Evolutionary conservation across 2,888 invertebrate species (phyloP), one percentile per base, ranked within the genome.

Genomic region (Apamea sordens): DNA sequence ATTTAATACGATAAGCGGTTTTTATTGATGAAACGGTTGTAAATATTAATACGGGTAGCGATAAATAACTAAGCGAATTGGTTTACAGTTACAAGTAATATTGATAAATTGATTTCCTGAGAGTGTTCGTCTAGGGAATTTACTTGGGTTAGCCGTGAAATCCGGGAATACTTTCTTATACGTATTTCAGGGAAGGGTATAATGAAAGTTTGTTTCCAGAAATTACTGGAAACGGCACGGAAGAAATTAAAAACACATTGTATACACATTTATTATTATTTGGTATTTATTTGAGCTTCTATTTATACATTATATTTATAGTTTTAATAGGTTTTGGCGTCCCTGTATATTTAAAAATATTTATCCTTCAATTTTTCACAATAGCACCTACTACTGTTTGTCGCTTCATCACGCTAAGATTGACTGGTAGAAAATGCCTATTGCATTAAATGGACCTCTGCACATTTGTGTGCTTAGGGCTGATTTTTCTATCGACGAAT

Each of bases 101-200:
- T 73, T 78, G 69, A 84, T 83, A 75, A 83, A 86, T 83, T 78
- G 83, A 86, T 75, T 86, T 75, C 75, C 65, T 78, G n/a, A 69
- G 64, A 84, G 73, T 71, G 18, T 65, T 72, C 56, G 65, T 24
- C 76, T 47, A n/a, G 86, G 82, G 75, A 83, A 44, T 83, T 56
- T 41, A 41, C 73, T 70, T 70, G 70, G 13, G 75, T 59, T n/a
- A 24, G 36, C 28, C 24, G 28, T 41, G 41, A 59, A 82, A 75
- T n/a, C 50, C n/a, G 10, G 56, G 53, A 18, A 6, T 44, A 21
- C n/a, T 67, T 59, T 44, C 61, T 77, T 44, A 6, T 36, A 80
- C 10, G 8, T 56, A 36, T 64, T 59, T 44, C 7, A 21, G 11
- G 21, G 24, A 59, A 18, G 13, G 13, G 21, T 24, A 18, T 61